Evolutionary conservation across 2,797 vertebrate species (phyloP), one percentile per base, ranked within the genome.

Genomic region (Anguilla megastoma): DNA sequence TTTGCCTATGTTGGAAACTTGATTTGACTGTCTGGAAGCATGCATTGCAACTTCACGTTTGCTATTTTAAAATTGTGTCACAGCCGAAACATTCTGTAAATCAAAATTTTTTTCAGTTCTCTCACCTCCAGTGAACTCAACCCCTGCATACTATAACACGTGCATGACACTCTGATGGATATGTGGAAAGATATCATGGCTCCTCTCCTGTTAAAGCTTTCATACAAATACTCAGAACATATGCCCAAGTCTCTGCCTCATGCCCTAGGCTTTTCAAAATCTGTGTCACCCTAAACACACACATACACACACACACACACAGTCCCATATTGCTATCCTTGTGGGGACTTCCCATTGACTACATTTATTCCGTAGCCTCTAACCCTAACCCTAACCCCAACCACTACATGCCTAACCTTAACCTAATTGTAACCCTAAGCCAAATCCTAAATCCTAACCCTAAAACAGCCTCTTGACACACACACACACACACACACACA

Each of bases 301-400:
- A 16, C 71, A 71, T 6, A 41, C 71, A 36, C 71, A 76, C 71
- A 74, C 71, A 76, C 71, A 76, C 71, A 74, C 71, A 76, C n/a
- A 76, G 30, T 27, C 71, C 3, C 36, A 41, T 41, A 41, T 41
- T 41, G 36, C 36, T 41, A 41, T 41, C 36, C 36, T 41, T 41
- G 36, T 41, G 36, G 36, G 36, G 36, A 41, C 36, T 41, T 41
- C 36, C 36, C 36, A 41, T 3, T 41, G 36, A 41, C 36, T 41
- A 41, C 36, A 41, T 41, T 41, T 0, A 41, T 41, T 41, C 36
- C 36, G 36, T 41, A 41, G 36, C 36, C 36, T 41, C 36, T 41
- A 41, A 41, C 36, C 36, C 36, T 41, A 41, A 41, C 36, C 36
- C 36, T 0, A 41, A 41, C 36, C 36, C 36, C 36, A 41, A 41